A percentile compares a stretch with the other conserved stretches of the same genome.
Conservation (phyloP, 2,797 vertebrate species). For the Gymnocypris eckloni region DNA sequence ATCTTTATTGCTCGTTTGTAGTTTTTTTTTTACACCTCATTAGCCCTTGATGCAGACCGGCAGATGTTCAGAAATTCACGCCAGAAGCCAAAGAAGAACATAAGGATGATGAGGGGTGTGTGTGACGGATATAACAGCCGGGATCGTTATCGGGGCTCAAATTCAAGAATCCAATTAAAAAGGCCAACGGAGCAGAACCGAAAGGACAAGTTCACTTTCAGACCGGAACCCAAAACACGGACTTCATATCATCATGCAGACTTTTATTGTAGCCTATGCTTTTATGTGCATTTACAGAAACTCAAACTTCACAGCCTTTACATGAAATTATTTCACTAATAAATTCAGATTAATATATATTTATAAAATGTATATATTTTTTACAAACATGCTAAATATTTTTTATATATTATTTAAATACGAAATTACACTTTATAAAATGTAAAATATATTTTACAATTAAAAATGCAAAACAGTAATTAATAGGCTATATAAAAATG, state of each 20-base stretch:
- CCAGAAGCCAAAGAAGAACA: not conserved
- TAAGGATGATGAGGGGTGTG: not conserved
- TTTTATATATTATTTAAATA: not conserved
- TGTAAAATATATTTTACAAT: not conserved
- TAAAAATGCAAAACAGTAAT: not conserved
- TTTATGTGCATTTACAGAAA: not conserved
- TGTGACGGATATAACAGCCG: not conserved
- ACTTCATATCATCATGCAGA: not conserved
- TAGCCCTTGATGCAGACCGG: not conserved
- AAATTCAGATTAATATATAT: not conserved
- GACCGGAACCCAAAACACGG: not conserved
- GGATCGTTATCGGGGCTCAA: not conserved
- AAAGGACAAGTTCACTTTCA: not conserved
- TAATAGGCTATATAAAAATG: not conserved
- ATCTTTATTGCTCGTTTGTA: constrained; percentile 7
- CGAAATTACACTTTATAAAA: not conserved
- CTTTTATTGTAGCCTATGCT: not conserved
- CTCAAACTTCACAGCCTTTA: not conserved
- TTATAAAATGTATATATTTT: not conserved
- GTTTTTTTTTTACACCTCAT: not conserved
- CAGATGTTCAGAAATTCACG: constrained; percentile 18
- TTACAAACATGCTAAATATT: not conserved
- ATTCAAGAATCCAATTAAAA: constrained; percentile 17
- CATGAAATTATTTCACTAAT: not conserved
- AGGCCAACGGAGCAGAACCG: not conserved